A percentile compares a stretch with the other conserved stretches of the same genome.
phyloP scores from a whole-genome alignment of 2,888 invertebrate species.

The Miltochrista miniata region DNA sequence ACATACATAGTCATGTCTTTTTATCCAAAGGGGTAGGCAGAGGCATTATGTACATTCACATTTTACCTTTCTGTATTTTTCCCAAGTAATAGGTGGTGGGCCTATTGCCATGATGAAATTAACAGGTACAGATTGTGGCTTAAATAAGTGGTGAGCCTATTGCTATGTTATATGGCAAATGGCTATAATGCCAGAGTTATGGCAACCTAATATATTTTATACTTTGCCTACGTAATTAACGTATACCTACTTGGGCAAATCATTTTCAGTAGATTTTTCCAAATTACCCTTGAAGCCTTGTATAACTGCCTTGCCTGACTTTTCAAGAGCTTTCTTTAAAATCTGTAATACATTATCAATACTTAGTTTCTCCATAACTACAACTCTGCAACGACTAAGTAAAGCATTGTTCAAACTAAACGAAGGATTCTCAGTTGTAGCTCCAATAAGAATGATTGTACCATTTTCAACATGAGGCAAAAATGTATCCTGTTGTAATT shows the following conservation, averaged over 20 bases:
- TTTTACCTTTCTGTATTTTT: too few relatives aligned
- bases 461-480: conserved; percentile 92
- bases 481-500: conserved; percentile 92
- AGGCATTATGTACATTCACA: too few relatives aligned
- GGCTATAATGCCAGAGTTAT: too few relatives aligned
- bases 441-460: conserved; percentile 90
- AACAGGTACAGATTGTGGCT: too few relatives aligned
- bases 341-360: conserved; percentile 84
- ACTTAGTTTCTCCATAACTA: conserved; percentile 88
- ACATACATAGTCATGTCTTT: too few relatives aligned
- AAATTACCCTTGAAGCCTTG: conserved; percentile 45
- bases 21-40: too few relatives aligned
- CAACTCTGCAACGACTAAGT: conserved; percentile 90
- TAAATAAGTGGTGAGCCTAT: too few relatives aligned
- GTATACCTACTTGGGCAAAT: conserved; percentile 39
- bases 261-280: conserved; percentile 25
- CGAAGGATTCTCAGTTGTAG: conserved; percentile 95
- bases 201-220: too few relatives aligned
- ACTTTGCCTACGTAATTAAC: too few relatives aligned
- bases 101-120: too few relatives aligned
- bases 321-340: conserved; percentile 82
- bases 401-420: conserved; percentile 92
- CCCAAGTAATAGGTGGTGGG: too few relatives aligned
- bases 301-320: conserved; percentile 50
- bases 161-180: too few relatives aligned